Base-by-base conservation (phyloP, 2,113 vertebrate genomes). In the Ptilonorhynchus violaceus region DNA sequence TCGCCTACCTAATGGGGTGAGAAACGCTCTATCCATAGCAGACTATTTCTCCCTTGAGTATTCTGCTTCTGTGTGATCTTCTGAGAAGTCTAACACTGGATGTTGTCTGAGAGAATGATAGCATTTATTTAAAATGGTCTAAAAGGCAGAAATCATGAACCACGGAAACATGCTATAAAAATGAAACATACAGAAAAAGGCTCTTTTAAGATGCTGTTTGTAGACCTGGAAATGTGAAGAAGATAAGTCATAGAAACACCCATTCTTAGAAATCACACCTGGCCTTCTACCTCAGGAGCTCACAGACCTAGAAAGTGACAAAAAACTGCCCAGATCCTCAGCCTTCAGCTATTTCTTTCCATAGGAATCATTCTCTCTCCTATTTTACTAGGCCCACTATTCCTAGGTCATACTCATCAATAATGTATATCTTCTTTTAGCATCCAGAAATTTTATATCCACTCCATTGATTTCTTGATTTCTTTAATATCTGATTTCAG, bases 41-140 rank as follows among this genome's bases (percentile, higher is more conserved):
- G 94, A 85, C 85, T 91, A 82, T 92, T 95, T 96, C 41, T 93
- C 75, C 85, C 91, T 78, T 80, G 91, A 74, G 91, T 60, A 92
- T 91, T 85, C 86, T 46, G 31, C 69, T 90, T 87, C 88, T 93
- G 44, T 97, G 78, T 93, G 89, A 92, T 90, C 82, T 91, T 96
- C 90, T 93, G 56, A 77, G 87, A 96, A 97, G 58, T 75, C 70
- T 79, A 72, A 93, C 91, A 94, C 72, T 80, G 74, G 53, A 87
- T 7, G 5, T 41, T 97, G 79, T 92, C 88, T 95, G 62, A 88
- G 14, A 95, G 64, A 93, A 95, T 93, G 68, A 95, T 95, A 93
- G 80, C 67, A 95, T 96, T 96, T 97, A 95, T 92, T 94, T 83
- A 95, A 91, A 79, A 85, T 56, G 22, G 30, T 80, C 84, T 89